Evolutionary conservation across 2,888 invertebrate species (phyloP).

Genomic region (Hartigia nigra): DNA sequence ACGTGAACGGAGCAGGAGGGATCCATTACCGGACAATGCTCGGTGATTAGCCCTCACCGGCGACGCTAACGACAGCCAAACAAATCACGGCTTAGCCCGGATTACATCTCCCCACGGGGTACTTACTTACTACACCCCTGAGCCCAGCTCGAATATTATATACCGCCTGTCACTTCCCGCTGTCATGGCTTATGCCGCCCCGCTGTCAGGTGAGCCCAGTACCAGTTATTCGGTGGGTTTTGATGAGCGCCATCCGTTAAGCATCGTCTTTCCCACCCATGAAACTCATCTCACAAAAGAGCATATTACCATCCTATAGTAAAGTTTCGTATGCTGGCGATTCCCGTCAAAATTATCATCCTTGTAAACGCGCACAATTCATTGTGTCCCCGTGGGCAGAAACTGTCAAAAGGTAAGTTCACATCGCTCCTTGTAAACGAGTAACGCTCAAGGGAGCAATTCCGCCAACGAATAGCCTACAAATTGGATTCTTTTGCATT

Average conservation of each 20-base stretch:
- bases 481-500: slow-evolving; percentile 43
- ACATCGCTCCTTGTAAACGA: slow-evolving; percentile 9
- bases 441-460: slow-evolving; percentile 42
- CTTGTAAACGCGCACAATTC: slow-evolving; percentile 22
- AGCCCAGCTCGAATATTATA: slow-evolving; percentile 49
- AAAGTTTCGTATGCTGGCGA: background rate
- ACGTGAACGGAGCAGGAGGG: slow-evolving; percentile 33
- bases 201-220: slow-evolving; percentile 46
- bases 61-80: slow-evolving; percentile 58
- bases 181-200: slow-evolving; percentile 46
- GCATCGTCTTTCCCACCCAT: background rate
- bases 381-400: slow-evolving; percentile 6
- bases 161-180: slow-evolving; percentile 44
- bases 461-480: slow-evolving; percentile 43
- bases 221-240: slow-evolving; percentile 7
- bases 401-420: slow-evolving; percentile 21
- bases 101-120: slow-evolving; percentile 50
- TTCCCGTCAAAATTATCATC: slow-evolving; percentile 28
- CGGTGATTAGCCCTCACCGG: slow-evolving; percentile 54
- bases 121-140: slow-evolving; percentile 38
- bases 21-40: slow-evolving; percentile 59
- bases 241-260: slow-evolving; percentile 7
- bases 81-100: slow-evolving; percentile 59
- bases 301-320: background rate
- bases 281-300: background rate